phyloP scores from a whole-genome alignment of 2,797 vertebrate species.

The Pseudomugil gertrudae region DNA sequence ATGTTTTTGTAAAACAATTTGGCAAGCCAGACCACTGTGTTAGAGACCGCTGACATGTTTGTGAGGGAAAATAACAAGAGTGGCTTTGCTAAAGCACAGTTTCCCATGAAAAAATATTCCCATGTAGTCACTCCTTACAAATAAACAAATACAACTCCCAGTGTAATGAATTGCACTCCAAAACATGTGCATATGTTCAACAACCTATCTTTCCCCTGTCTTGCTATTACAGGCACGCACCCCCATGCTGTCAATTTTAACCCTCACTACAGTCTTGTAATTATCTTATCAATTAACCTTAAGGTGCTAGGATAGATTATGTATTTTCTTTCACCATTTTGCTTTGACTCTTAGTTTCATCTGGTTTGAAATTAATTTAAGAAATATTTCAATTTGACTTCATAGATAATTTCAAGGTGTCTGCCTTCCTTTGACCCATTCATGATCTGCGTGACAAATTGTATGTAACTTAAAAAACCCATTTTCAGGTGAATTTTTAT shows the following conservation, averaged over 20 bases:
- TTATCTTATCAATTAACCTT: conserved; percentile 74
- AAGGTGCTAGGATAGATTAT: conserved; percentile 67
- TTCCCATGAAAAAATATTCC: conserved; percentile 47
- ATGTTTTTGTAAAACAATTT: conserved; percentile 32
- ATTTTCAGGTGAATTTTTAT: background rate
- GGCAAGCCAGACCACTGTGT: conserved; percentile 19
- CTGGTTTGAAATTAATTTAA: conserved; percentile 23
- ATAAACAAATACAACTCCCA: conserved; percentile 74
- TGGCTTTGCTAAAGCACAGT: conserved; percentile 41
- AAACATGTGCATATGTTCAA: conserved; percentile 52
- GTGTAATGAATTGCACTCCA: conserved; percentile 64
- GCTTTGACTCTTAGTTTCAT: conserved; percentile 32
- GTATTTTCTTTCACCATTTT: conserved; percentile 36
- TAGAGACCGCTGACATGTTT: conserved; percentile 37
- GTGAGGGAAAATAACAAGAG: conserved; percentile 41
- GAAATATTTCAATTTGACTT: conserved; percentile 52
- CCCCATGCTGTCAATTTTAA: conserved; percentile 33
- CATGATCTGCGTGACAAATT: background rate
- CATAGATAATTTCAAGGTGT: conserved; percentile 48
- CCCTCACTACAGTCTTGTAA: conserved; percentile 55
- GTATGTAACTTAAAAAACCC: conserved; percentile 5
- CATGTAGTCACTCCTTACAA: conserved; percentile 69
- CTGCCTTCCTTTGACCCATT: conserved; percentile 15
- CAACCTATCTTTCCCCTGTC: conserved; percentile 27
- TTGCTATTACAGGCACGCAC: conserved; percentile 30